Evolutionary conservation across 2,113 vertebrate genomes (phyloP).

Genomic region (Echinops telfairi): DNA sequence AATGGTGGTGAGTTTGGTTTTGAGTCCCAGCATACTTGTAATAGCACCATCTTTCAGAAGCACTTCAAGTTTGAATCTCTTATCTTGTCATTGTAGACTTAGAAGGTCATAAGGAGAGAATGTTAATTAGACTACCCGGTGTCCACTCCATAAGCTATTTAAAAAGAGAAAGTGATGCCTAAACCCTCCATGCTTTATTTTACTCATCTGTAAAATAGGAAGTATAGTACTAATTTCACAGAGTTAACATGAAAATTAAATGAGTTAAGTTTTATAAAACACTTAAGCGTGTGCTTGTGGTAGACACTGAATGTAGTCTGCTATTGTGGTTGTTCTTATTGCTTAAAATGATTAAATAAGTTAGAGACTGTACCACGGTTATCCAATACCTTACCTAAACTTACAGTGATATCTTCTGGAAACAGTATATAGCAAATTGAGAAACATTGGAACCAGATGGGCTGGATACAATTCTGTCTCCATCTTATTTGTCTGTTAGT

Average conservation of each 20-base stretch:
- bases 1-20: too few species aligned
- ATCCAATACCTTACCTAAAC: background rate
- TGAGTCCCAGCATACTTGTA: too few species aligned
- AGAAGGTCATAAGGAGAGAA: too few species aligned
- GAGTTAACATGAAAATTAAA: background rate
- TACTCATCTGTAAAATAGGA: background rate
- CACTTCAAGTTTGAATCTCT: too few species aligned
- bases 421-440: too few species aligned
- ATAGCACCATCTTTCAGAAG: too few species aligned
- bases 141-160: background rate
- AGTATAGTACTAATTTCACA: background rate
- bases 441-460: background rate
- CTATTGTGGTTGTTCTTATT: background rate
- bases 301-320: background rate
- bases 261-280: background rate
- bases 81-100: too few species aligned
- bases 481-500: background rate
- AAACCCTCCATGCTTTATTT: background rate
- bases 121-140: background rate
- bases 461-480: background rate
- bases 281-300: background rate
- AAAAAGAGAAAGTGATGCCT: slow-evolving; percentile 1
- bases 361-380: background rate
- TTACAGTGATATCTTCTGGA: accelerated
- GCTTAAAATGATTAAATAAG: background rate